These are phyloP conservation scores for Dermochelys coriacea DNA, from an alignment of 2,797 vertebrate genomes.

Conservation along the genomic window DNA sequence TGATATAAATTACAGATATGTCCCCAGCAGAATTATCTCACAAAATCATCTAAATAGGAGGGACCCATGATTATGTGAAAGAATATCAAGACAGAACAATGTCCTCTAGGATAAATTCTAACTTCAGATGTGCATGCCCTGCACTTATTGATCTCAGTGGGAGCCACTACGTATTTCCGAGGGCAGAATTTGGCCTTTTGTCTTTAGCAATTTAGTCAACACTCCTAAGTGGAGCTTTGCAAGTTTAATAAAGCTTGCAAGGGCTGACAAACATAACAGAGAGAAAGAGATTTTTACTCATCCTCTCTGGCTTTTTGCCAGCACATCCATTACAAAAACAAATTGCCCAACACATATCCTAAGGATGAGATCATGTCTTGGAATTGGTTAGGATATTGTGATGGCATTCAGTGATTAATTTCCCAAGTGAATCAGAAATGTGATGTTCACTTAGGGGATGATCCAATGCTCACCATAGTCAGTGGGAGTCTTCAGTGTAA, in stretches of 20 bases:
- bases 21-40: not conserved
- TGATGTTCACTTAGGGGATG: not conserved
- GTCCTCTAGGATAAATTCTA: conserved; percentile 11
- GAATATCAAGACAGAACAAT: not conserved
- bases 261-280: conserved; percentile 44
- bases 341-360: conserved; percentile 29
- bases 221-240: conserved; percentile 32
- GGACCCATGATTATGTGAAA: not conserved
- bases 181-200: not conserved
- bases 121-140: not conserved
- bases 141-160: not conserved
- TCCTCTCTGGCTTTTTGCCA: conserved; percentile 53
- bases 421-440: conserved; percentile 28
- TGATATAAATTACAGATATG: not conserved
- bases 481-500: not conserved
- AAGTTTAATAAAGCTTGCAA: conserved; percentile 28
- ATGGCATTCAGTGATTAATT: conserved; percentile 22
- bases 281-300: not conserved
- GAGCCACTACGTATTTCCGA: not conserved
- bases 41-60: not conserved
- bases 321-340: conserved; percentile 61
- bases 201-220: conserved; percentile 14
- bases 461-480: conserved; percentile 26
- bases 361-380: conserved; percentile 62
- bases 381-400: not conserved